Evolutionary conservation across 2,888 invertebrate genomes (phyloP).

Genomic region (Thereva nobilitata): DNA sequence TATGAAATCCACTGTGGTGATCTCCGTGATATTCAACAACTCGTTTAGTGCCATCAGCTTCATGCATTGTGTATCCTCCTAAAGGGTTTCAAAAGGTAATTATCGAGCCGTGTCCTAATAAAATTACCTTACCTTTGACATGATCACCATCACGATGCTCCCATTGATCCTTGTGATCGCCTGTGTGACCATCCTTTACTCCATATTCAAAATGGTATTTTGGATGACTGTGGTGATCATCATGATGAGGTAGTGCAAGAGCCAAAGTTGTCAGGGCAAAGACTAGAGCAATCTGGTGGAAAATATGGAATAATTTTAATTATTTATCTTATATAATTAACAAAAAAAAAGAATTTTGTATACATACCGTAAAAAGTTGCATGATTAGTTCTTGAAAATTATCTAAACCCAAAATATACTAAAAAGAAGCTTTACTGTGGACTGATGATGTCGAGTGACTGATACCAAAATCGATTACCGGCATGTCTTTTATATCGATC

Average conservation of each 20-base stretch:
- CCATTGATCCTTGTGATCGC: constrained; percentile 60
- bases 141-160: constrained; percentile 61
- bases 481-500: constrained; percentile 19
- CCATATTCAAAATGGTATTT: constrained; percentile 60
- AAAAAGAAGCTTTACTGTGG: neutral
- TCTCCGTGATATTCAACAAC: constrained; percentile 60
- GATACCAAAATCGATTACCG: constrained; percentile 5
- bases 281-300: neutral
- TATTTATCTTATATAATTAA: neutral
- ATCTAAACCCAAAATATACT: neutral
- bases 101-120: neutral
- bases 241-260: constrained; percentile 49
- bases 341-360: neutral
- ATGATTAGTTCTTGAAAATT: neutral
- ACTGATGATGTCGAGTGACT: constrained; percentile 8
- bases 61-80: constrained; percentile 59
- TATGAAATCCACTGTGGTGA: constrained; percentile 60
- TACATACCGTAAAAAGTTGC: constrained; percentile 1
- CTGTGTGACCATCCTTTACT: constrained; percentile 60
- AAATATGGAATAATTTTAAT: too few species aligned
- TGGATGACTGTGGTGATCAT: constrained; percentile 58
- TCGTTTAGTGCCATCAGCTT: constrained; percentile 60
- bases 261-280: constrained; percentile 3
- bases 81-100: neutral
- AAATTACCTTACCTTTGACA: constrained; percentile 55